Evolutionary conservation across 2,888 invertebrate genomes (phyloP), one percentile per base, ranked within the genome.

Genomic region (Ochropacha duplaris): DNA sequence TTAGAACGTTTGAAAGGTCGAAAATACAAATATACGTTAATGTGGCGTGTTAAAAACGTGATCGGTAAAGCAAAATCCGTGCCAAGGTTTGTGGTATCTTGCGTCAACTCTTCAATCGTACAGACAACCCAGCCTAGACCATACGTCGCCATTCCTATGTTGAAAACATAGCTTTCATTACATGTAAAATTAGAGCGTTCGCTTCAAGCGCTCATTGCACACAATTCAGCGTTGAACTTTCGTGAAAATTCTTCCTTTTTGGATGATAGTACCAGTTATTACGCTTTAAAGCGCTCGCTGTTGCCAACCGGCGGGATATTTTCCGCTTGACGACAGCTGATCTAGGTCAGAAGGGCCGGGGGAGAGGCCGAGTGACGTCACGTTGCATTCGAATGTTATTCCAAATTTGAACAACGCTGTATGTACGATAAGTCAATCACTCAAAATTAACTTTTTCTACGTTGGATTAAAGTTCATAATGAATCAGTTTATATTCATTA

Each of bases 301-400:
- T 31, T 34, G 19, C 52, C 19, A 31, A 22, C 44, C 19, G 51
- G 8, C 1, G 8, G 57, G 59, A 58, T 78, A 77, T 78, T 81
- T 84, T 82, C 83, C 83, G 86, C 87, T 69, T 82, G 78, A 81
- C 85, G 70, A 88, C 88, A 81, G 69, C 64, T 64, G 74, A 84
- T 77, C 78, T 87, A 76, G 86, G 87, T 85, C 86, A 86, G 71
- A 86, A 86, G 87, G 86, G 88, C 77, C 74, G 75, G 82, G 83
- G 81, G 68, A 66, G 79, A 71, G 73, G 64, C 63, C 65, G 68
- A 19, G 66, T 86, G 86, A 87, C 87, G 86, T 86, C 86, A 84
- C 67, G 71, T 59, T 88, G 88, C 87, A 88, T 84, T 81, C 79
- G 78, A 78, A 75, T 71, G 60, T 61, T 66, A 72, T 59, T 59